These are phyloP conservation scores for Lymantria dispar DNA, from an alignment of 2,888 invertebrate genomes.

Conservation along the genomic window DNA sequence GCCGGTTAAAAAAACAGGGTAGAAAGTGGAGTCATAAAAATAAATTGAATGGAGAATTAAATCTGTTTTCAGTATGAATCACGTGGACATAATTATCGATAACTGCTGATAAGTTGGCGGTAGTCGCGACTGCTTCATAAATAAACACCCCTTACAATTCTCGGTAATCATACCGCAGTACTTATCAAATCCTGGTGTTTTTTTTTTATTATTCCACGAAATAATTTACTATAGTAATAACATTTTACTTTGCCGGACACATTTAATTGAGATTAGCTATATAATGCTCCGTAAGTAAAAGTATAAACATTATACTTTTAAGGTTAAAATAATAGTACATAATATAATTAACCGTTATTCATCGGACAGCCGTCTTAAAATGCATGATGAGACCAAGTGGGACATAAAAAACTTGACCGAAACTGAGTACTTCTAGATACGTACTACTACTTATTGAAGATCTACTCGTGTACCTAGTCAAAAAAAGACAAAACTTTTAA, in stretches of 20 bases:
- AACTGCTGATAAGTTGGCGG: constrained; percentile 53
- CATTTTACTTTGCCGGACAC: constrained; percentile 16
- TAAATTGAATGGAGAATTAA: constrained; percentile 30
- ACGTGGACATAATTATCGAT: constrained; percentile 42
- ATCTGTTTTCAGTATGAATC: constrained; percentile 39
- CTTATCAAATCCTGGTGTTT: constrained; percentile 34
- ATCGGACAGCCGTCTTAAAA: too few relatives aligned
- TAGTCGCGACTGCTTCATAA: constrained; percentile 43
- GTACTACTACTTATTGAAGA: too few relatives aligned
- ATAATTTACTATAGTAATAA: constrained; percentile 32
- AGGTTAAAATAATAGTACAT: too few relatives aligned
- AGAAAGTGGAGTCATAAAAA: background rate
- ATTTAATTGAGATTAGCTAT: constrained; percentile 14
- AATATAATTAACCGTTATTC: too few relatives aligned
- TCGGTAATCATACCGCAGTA: constrained; percentile 45
- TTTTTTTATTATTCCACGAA: constrained; percentile 46
- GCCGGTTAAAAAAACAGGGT: too few relatives aligned
- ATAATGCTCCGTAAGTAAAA: too few relatives aligned
- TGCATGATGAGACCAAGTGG: too few relatives aligned
- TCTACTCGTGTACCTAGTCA: too few relatives aligned
- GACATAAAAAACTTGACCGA: too few relatives aligned
- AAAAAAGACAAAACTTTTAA: too few relatives aligned
- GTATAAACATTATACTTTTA: too few relatives aligned
- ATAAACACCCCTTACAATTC: constrained; percentile 48
- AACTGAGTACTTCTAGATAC: too few relatives aligned